A percentile compares a stretch with the other conserved stretches of the same genome.
phyloP scores from a whole-genome alignment of 2,888 invertebrate genomes.

The Achlya flavicornis region DNA sequence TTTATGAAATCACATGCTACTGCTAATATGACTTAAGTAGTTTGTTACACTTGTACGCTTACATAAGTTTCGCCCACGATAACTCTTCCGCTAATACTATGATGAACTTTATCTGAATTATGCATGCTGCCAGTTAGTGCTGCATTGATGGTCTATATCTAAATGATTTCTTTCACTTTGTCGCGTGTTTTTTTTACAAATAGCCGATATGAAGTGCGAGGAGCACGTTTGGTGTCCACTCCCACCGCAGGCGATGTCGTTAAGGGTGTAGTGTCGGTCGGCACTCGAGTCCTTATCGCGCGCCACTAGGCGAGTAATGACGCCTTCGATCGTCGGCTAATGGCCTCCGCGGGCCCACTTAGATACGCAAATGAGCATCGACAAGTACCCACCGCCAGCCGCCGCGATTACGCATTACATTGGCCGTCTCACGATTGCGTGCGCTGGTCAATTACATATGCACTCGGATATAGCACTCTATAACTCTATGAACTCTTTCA shows the following conservation, averaged over 20 bases:
- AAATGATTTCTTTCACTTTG: slow-evolving; percentile 37
- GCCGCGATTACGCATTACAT: slow-evolving; percentile 60
- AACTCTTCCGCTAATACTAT: background rate
- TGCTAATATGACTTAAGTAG: slow-evolving; percentile 56
- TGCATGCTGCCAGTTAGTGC: background rate
- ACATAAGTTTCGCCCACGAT: slow-evolving; percentile 23
- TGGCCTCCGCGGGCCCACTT: slow-evolving; percentile 80
- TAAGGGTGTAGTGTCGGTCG: slow-evolving; percentile 66
- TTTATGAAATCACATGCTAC: slow-evolving; percentile 69
- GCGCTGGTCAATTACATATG: slow-evolving; percentile 52
- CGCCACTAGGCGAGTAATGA: slow-evolving; percentile 77
- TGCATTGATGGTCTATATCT: slow-evolving; percentile 10
- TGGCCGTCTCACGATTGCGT: slow-evolving; percentile 49
- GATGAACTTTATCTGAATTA: background rate
- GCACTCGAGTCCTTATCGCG: slow-evolving; percentile 67
- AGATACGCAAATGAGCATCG: slow-evolving; percentile 83
- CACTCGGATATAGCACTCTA: slow-evolving; percentile 30
- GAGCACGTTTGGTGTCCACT: slow-evolving; percentile 69
- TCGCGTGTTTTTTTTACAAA: slow-evolving; percentile 40
- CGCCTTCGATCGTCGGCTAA: slow-evolving; percentile 80
- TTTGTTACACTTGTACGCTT: slow-evolving; percentile 39
- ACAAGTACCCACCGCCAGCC: slow-evolving; percentile 57
- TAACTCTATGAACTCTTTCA: slow-evolving; percentile 4
- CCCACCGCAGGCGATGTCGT: slow-evolving; percentile 63
- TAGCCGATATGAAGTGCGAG: slow-evolving; percentile 46